A percentile compares a stretch with the other conserved stretches of the same genome.
phyloP scores from a whole-genome alignment of 2,888 invertebrate genomes.

The Trisateles emortualis region DNA sequence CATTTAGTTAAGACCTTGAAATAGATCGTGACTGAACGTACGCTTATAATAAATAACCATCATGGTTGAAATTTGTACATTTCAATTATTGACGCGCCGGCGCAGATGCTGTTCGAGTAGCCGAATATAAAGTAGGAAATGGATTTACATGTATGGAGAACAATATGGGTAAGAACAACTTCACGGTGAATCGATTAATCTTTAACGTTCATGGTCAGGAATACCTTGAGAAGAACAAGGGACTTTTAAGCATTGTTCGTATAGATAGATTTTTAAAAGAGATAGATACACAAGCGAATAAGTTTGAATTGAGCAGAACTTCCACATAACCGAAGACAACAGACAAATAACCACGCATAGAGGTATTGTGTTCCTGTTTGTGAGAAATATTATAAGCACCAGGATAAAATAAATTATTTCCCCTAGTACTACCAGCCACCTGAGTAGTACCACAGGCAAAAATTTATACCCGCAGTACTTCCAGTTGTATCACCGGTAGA shows the following conservation, averaged over 20 bases:
- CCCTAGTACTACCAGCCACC: too few relatives aligned
- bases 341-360: too few relatives aligned
- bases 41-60: conserved; percentile 58
- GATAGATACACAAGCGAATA: not conserved
- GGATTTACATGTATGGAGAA: conserved; percentile 25
- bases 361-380: too few relatives aligned
- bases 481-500: too few relatives aligned
- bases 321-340: too few relatives aligned
- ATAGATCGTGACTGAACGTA: conserved; percentile 69
- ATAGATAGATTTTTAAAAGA: not conserved
- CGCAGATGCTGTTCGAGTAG: conserved; percentile 50
- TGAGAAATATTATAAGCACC: too few relatives aligned
- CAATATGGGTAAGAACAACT: conserved; percentile 34
- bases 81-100: conserved; percentile 67
- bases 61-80: conserved; percentile 55
- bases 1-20: conserved; percentile 70
- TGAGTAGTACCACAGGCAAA: too few relatives aligned
- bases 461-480: too few relatives aligned
- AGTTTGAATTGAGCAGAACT: too few relatives aligned
- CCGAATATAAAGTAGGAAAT: conserved; percentile 51
- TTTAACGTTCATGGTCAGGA: conserved; percentile 30
- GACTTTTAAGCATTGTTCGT: not conserved
- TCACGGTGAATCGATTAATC: conserved; percentile 35
- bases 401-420: too few relatives aligned
- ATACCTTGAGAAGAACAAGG: conserved; percentile 21